phyloP scores from a whole-genome alignment of 2,113 vertebrate genomes.

The Elephantulus edwardii region DNA sequence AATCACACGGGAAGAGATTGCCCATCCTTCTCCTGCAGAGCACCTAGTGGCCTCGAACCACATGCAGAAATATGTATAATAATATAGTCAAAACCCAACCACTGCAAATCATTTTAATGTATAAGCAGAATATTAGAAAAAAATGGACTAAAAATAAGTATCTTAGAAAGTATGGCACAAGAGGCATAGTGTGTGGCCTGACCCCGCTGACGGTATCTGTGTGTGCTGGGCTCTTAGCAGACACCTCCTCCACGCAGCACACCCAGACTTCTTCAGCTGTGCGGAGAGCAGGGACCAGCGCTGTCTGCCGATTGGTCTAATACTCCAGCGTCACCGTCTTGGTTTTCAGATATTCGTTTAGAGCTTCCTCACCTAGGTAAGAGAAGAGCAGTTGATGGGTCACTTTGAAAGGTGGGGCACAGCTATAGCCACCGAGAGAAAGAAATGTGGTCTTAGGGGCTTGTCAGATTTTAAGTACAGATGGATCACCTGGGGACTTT shows the following conservation, averaged over 20 bases:
- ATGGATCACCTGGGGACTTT: neutral
- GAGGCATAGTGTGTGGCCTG: neutral
- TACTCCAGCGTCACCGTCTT: conserved; percentile 98
- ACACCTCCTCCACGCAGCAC: neutral
- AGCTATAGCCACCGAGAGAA: neutral
- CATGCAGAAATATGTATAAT: conserved; percentile 32
- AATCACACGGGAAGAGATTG: too few species aligned
- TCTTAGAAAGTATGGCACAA: conserved; percentile 22
- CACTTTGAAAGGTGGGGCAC: neutral
- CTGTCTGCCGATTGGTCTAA: conserved; percentile 73
- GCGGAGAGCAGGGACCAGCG: neutral
- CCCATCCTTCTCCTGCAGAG: too few species aligned
- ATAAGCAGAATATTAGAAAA: conserved; percentile 37
- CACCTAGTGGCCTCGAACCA: too few species aligned
- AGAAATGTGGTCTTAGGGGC: neutral
- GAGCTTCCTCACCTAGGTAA: conserved; percentile 93
- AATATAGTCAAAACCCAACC: conserved; percentile 46
- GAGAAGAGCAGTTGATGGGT: neutral
- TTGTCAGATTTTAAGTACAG: neutral
- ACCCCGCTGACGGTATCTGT: neutral
- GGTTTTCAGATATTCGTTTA: conserved; percentile 96
- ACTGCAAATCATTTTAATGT: neutral
- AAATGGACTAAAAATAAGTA: too few species aligned
- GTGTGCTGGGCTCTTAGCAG: neutral
- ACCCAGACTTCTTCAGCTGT: neutral